phyloP scores from a whole-genome alignment of 2,113 vertebrate genomes.

The Nothoprocta perdicaria region DNA sequence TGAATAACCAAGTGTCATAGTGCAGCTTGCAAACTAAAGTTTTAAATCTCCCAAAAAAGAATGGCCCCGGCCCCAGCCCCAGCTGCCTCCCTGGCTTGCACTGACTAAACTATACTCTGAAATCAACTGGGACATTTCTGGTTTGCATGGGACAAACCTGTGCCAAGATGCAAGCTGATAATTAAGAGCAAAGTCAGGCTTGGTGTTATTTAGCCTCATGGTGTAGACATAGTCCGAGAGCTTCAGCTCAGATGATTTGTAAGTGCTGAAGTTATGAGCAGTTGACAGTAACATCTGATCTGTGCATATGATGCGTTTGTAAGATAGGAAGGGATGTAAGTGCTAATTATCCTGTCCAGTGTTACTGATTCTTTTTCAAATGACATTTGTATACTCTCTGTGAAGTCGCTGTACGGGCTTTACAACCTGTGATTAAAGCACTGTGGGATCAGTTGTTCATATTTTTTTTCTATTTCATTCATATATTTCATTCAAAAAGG shows the following conservation, averaged over 20 bases:
- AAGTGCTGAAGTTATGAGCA: background rate
- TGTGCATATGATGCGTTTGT: background rate
- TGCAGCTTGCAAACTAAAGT: background rate
- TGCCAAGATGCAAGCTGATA: background rate
- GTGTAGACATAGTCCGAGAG: background rate
- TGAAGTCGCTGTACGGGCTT: background rate
- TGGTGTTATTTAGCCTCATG: background rate
- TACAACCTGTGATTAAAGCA: background rate
- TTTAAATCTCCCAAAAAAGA: background rate
- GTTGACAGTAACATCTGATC: background rate
- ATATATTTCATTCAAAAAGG: background rate
- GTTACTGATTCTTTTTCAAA: background rate
- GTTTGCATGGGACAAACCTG: background rate
- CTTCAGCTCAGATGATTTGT: background rate
- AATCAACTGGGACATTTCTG: background rate
- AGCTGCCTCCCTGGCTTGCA: background rate
- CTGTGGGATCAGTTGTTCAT: background rate
- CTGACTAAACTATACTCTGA: background rate
- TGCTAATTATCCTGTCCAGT: background rate
- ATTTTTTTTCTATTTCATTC: constrained; percentile 6
- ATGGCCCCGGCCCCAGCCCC: background rate
- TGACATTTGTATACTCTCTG: background rate
- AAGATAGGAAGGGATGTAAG: background rate
- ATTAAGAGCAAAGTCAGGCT: background rate
- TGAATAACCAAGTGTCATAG: background rate